phyloP scores from a whole-genome alignment of 2,888 invertebrate species.

The Pollenia griseotomentosa region DNA sequence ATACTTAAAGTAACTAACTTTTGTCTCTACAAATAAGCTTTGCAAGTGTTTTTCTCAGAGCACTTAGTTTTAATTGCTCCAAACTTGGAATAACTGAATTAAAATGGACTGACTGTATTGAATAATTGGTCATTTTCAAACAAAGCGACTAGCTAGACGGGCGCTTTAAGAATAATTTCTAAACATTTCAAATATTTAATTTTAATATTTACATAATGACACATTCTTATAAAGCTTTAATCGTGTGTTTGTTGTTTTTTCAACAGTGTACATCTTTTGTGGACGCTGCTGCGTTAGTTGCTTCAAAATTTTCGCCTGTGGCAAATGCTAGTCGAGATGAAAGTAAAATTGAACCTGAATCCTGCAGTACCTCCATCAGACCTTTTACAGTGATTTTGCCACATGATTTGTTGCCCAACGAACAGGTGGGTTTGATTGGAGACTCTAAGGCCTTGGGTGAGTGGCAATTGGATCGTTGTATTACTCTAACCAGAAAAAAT shows the following conservation, averaged over 20 bases:
- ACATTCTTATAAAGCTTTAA: slow-evolving; percentile 72
- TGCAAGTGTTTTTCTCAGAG: slow-evolving; percentile 12
- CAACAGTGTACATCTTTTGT: slow-evolving; percentile 79
- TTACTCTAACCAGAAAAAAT: slow-evolving; percentile 81
- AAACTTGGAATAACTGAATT: slow-evolving; percentile 30
- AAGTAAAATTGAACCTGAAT: slow-evolving; percentile 8
- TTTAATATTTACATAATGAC: slow-evolving; percentile 41
- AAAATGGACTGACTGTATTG: slow-evolving; percentile 1
- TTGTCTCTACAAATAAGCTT: slow-evolving; percentile 43
- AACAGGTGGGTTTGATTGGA: slow-evolving; percentile 90
- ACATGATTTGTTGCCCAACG: slow-evolving; percentile 85
- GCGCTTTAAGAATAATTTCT: neutral
- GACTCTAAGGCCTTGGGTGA: slow-evolving; percentile 88
- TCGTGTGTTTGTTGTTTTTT: slow-evolving; percentile 68
- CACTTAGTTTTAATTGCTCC: neutral
- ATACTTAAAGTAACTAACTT: slow-evolving; percentile 23
- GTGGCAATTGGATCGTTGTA: slow-evolving; percentile 88
- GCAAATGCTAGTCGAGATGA: neutral
- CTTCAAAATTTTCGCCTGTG: neutral
- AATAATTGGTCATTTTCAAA: slow-evolving; percentile 38
- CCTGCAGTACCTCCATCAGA: slow-evolving; percentile 76
- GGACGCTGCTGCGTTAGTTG: slow-evolving; percentile 75
- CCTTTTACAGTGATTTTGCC: slow-evolving; percentile 83
- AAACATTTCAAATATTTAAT: neutral
- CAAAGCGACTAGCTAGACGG: slow-evolving; percentile 22